phyloP scores from a whole-genome alignment of 1,140 invertebrate species.

The Bacillus rossius region DNA sequence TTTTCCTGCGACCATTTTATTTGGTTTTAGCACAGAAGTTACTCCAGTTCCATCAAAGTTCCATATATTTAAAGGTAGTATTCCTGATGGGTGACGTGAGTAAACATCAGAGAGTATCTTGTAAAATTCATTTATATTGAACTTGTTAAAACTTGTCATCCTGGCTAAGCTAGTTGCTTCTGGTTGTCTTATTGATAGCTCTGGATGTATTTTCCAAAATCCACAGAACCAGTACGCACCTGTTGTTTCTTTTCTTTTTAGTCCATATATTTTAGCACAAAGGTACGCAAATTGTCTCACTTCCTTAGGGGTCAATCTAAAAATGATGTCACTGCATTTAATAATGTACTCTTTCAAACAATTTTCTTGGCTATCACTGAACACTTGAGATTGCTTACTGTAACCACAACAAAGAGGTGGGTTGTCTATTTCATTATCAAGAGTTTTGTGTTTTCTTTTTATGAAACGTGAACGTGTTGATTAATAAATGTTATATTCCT shows the following conservation, averaged over 20 bases:
- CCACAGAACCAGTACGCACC: slow-evolving; percentile 42
- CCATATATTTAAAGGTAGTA: slow-evolving; percentile 33
- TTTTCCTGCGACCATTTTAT: slow-evolving; percentile 39
- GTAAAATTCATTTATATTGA: slow-evolving; percentile 36
- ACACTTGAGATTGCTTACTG: no score
- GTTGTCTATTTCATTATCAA: no score
- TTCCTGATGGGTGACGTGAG: slow-evolving; percentile 26
- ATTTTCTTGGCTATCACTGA: no score
- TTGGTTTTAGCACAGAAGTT: slow-evolving; percentile 40
- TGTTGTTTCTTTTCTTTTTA: slow-evolving; percentile 29
- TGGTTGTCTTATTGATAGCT: slow-evolving; percentile 39
- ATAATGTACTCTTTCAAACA: no score
- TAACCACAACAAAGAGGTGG: no score
- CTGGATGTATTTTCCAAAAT: slow-evolving; percentile 42
- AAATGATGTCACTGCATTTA: no score
- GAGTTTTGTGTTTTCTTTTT: no score
- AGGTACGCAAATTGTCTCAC: no score
- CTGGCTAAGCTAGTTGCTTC: slow-evolving; percentile 42
- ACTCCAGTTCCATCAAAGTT: slow-evolving; percentile 36
- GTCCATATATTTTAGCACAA: no score
- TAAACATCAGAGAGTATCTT: slow-evolving; percentile 34
- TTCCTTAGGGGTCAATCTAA: no score
- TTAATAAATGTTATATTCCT: no score
- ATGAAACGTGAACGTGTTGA: no score
- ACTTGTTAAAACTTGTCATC: slow-evolving; percentile 44